Evolutionary conservation across 2,113 vertebrate species (phyloP), one percentile per base, ranked within the genome.

Genomic region (Eudyptes chrysolophus): DNA sequence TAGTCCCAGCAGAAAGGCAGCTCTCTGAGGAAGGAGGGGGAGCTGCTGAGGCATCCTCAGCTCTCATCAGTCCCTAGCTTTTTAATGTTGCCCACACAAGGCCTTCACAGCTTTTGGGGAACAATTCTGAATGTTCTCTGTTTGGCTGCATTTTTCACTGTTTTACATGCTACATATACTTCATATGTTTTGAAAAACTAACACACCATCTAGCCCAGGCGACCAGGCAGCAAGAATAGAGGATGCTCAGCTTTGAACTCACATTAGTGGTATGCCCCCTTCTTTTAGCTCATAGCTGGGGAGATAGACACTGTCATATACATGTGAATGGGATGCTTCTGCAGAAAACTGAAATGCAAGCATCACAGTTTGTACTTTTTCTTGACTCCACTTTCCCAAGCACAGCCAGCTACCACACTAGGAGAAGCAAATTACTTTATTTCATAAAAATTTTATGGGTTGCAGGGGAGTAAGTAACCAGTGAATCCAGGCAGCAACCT

Each of bases 61-160:
- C 5, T 77, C 22, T 74, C 58, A 25, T n/a, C 1, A 0, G 13
- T 16, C 2, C 27, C 11, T 32, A 55, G 2, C 4, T 46, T 13
- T 46, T 72, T 46, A 69, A 52, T 7, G 7, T 4, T 69, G 17
- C 9, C 36, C 49, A 57, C 16, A n/a, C 8, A 48, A 60, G 16
- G 4, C 9, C 19, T 48, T 69, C 55, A 51, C 21, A 74, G 18
- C 16, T 48, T 72, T 65, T 60, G 40, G 27, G 25, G 18, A 76
- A 44, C 38, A 84, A n/a, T 44, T 13, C 34, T 62, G 13, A 54
- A 40, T n/a, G 15, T 62, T 58, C 46, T 83, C 29, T 54, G 6
- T 46, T 51, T 65, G 42, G 42, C 26, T 62, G 19, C 14, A 27
- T 51, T 84, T 76, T 68, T 77, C n/a, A 19, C 61, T n/a, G 18